Evolutionary conservation across 2,888 invertebrate species (phyloP).

Genomic region (Lordiphosa andalusiaca): DNA sequence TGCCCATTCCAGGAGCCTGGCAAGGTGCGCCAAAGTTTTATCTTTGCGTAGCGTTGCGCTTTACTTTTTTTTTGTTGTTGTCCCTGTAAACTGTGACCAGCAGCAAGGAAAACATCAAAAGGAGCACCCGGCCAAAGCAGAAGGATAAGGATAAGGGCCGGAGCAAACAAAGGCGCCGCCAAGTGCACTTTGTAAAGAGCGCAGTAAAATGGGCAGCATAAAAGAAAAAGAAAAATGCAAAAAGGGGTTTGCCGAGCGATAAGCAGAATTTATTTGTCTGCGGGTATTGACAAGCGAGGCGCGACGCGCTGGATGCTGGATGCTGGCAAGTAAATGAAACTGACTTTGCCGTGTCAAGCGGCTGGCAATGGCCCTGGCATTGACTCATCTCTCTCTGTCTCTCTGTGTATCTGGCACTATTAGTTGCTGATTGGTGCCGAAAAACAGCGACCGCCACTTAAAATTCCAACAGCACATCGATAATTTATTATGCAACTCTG

Average conservation of each 20-base stretch:
- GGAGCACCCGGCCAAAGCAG: conserved; percentile 8
- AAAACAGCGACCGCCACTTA: conserved; percentile 32
- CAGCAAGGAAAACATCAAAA: conserved; percentile 40
- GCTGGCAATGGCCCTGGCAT: conserved; percentile 1
- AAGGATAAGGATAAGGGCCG: background rate
- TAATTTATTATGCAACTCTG: conserved; percentile 69
- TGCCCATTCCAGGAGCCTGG: conserved; percentile 14
- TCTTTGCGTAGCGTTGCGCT: conserved; percentile 44
- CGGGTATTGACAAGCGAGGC: conserved; percentile 67
- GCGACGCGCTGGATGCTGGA: conserved; percentile 11
- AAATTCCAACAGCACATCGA: conserved; percentile 56
- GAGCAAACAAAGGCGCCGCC: conserved; percentile 47
- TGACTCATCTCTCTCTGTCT: conserved; percentile 22
- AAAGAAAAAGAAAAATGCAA: conserved; percentile 50
- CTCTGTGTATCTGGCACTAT: conserved; percentile 8
- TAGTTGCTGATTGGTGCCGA: conserved; percentile 56
- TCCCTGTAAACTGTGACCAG: conserved; percentile 48
- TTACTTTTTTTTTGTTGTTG: conserved; percentile 18
- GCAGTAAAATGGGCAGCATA: conserved; percentile 50
- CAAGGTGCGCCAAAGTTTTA: conserved; percentile 64
- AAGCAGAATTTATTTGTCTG: conserved; percentile 71
- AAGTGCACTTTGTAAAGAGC: conserved; percentile 64
- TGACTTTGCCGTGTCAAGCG: conserved; percentile 15
- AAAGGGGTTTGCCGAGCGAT: conserved; percentile 62
- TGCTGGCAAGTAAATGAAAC: conserved; percentile 8